phyloP scores from a whole-genome alignment of 2,113 vertebrate species.

The Clarias magur region DNA sequence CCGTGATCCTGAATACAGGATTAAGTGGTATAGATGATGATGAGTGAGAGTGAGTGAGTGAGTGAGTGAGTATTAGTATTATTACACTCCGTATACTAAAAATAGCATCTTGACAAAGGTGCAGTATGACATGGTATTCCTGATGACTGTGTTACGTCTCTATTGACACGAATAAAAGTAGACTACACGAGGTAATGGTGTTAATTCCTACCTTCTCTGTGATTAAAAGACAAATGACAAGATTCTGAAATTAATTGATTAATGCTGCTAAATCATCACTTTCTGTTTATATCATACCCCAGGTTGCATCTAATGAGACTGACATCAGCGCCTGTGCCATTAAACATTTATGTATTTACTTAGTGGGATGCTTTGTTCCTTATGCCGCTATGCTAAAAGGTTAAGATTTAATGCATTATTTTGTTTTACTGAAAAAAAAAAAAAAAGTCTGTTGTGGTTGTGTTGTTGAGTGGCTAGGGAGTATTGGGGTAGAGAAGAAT shows the following conservation, averaged over 20 bases:
- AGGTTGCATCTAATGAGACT: constrained; percentile 24
- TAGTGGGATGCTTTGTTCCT: constrained; percentile 28
- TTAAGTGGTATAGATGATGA: too few species aligned
- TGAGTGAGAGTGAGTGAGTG: too few species aligned
- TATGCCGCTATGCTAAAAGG: constrained; percentile 25
- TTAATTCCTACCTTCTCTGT: neutral
- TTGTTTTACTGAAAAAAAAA: constrained; percentile 34
- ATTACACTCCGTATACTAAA: neutral
- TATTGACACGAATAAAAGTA: neutral
- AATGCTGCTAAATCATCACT: neutral
- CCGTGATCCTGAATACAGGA: too few species aligned
- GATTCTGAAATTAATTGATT: constrained; percentile 11
- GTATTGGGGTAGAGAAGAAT: neutral
- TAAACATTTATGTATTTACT: constrained; percentile 39
- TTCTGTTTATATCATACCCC: neutral
- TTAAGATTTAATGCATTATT: constrained; percentile 57
- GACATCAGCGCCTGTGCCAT: constrained; percentile 37
- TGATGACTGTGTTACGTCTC: constrained; percentile 14
- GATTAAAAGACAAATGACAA: neutral
- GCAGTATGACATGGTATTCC: constrained; percentile 18
- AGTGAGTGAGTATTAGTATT: too few species aligned
- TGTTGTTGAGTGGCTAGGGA: neutral
- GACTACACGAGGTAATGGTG: neutral
- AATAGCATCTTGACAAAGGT: neutral
- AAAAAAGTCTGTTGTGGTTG: constrained; percentile 36